Percentiles rank a stretch among this genome's conserved stretches.
Evolutionary conservation across 1,140 invertebrate species (phyloP).

Genomic region (Caerostris darwini): DNA sequence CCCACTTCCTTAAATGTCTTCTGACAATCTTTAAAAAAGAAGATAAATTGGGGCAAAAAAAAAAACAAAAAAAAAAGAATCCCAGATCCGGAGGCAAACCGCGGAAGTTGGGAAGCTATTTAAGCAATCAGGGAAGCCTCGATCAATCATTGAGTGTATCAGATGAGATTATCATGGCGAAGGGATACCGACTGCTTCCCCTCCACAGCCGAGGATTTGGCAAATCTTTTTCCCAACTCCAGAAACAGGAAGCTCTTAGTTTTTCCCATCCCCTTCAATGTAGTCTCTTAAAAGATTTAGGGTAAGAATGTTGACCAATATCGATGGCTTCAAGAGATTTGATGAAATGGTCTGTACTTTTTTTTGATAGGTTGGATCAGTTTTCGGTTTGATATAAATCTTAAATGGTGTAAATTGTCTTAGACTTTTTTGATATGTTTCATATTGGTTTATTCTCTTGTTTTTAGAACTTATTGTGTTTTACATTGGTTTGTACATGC

Average conservation of each 20-base stretch:
- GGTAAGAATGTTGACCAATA: conserved; percentile 42
- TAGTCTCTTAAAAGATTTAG: conserved; percentile 32
- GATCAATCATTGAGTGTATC: conserved; percentile 50
- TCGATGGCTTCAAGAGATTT: conserved; percentile 41
- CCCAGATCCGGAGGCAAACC: background rate
- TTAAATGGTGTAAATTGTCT: background rate
- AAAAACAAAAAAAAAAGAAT: too few species aligned
- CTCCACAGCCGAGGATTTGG: background rate
- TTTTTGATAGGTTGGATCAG: background rate
- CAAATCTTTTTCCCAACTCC: conserved; percentile 22
- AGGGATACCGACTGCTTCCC: conserved; percentile 25
- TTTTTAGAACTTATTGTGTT: too few species aligned
- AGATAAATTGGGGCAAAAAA: too few species aligned
- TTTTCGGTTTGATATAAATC: background rate
- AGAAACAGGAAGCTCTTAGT: conserved; percentile 20
- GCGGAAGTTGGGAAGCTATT: conserved; percentile 29
- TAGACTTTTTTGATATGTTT: background rate
- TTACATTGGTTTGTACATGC: too few species aligned
- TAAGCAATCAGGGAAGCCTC: conserved; percentile 26
- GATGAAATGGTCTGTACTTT: background rate
- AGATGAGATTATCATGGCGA: conserved; percentile 44
- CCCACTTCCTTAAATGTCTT: too few species aligned
- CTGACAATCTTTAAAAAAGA: too few species aligned
- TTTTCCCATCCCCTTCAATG: conserved; percentile 36
- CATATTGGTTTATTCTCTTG: too few species aligned